Base-by-base conservation (phyloP, 2,797 vertebrate species). In the Vespertilio murinus region DNA sequence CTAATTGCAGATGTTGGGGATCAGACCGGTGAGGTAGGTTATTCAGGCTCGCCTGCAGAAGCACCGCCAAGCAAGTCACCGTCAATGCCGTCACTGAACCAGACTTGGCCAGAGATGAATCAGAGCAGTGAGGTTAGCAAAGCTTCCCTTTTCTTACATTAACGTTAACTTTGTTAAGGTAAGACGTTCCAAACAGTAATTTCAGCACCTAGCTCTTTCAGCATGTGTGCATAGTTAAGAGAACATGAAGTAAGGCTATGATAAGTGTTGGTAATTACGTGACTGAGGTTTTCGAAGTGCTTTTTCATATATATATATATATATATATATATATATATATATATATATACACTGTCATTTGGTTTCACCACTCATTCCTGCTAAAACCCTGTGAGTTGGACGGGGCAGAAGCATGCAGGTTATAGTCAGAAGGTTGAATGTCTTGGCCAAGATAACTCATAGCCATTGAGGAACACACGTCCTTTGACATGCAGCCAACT, bases 31-130 rank as follows among this genome's bases (percentile, higher is more conserved):
- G 99, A 99, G 47, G 99, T 99, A 93, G 99, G 99, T 96, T 99
- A 99, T 97, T 99, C 99, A 8, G 98, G 98, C 96, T 99, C 99
- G 79, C 99, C 99, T 42, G 99, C 99, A 91, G 99, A 99, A 98
- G 99, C 99, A 82, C 99, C 99, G 96, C 99, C 99, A 97, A 99
- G 98, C 98, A 99, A 99, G 98, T 99, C 99, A 33, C 99, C 99
- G 4, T 99, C 99, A 77, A 99, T 99, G 99, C 99, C 99, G 42
- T 99, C 99, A 1, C 98, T 99, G 93, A 99, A 99, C 98, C 99
- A 99, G 98, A 99, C 99, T 90, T 99, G 99, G 99, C 99, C 99
- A 2, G 99, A 99, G 97, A 98, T 99, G 98, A 99, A 99, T 98
- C 99, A 99, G 98, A 99, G 98, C 98, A 99, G 98, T 69, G 99